phyloP scores from a whole-genome alignment of 2,797 vertebrate genomes.

The Zalophus californianus region DNA sequence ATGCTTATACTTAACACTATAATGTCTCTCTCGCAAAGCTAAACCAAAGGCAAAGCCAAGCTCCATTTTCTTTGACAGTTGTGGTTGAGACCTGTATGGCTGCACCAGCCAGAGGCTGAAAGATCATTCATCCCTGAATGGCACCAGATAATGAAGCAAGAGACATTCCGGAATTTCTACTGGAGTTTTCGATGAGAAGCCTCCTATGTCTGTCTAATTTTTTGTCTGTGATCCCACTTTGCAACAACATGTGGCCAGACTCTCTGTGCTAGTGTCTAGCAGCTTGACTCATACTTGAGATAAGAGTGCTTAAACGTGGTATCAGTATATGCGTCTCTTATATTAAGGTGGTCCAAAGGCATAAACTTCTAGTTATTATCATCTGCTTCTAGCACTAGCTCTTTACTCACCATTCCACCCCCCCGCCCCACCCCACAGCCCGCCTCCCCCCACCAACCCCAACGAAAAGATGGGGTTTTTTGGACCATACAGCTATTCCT shows the following conservation, averaged over 20 bases:
- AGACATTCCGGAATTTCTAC: background rate
- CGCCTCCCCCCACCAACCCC: background rate
- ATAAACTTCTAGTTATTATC: background rate
- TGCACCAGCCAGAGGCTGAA: background rate
- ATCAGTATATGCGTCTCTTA: background rate
- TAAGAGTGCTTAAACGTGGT: background rate
- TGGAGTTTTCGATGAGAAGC: background rate
- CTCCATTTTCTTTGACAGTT: background rate
- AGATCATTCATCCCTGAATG: background rate
- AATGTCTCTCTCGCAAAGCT: background rate
- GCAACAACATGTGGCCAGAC: background rate
- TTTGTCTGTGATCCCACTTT: background rate
- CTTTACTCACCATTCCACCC: rapidly evolving
- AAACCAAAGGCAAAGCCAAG: background rate
- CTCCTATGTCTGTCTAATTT: background rate
- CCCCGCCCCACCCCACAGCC: background rate
- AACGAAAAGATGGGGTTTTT: background rate
- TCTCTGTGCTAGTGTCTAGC: background rate
- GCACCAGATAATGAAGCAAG: background rate
- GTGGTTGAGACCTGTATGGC: background rate
- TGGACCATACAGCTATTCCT: background rate
- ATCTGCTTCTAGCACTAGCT: background rate
- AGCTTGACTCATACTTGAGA: background rate
- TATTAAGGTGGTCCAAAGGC: background rate
- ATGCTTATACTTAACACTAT: background rate